Percentiles rank a stretch among this genome's conserved stretches.
These are phyloP conservation scores for Grus americana DNA, from an alignment of 2,113 vertebrate species.

Conservation along the genomic window DNA sequence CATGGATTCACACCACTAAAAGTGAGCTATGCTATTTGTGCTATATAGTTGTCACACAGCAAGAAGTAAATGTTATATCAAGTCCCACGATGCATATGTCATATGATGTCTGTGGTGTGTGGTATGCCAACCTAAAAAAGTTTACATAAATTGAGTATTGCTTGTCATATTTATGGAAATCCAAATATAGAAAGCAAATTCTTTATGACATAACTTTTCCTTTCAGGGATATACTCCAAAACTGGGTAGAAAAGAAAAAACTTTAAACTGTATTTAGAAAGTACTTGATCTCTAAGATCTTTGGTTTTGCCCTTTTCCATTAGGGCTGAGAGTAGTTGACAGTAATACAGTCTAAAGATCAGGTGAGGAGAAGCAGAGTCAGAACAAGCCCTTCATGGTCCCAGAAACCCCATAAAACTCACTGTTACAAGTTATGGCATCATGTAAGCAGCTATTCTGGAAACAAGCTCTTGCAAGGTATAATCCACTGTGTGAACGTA, in stretches of 20 bases:
- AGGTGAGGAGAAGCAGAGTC: background rate
- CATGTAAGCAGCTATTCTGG: background rate
- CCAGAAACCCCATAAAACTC: background rate
- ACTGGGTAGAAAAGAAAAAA: background rate
- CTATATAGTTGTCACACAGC: background rate
- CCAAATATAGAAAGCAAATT: background rate
- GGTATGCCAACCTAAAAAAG: background rate
- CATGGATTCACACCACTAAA: background rate
- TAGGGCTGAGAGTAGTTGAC: background rate
- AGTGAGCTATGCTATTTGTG: background rate
- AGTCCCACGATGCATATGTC: background rate
- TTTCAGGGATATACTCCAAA: background rate
- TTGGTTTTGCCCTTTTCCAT: background rate
- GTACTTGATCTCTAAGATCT: background rate
- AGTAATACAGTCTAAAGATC: background rate
- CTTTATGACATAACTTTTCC: background rate
- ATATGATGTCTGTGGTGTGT: background rate
- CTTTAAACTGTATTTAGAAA: background rate
- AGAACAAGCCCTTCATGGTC: background rate
- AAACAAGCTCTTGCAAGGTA: background rate
- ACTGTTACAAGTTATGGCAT: background rate
- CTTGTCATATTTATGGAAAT: background rate
- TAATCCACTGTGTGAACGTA: background rate
- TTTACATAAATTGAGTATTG: background rate
- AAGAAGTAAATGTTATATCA: background rate